Evolutionary conservation across 2,888 invertebrate species (phyloP), one percentile per base, ranked within the genome.

Genomic region (Dascillus cervinus): DNA sequence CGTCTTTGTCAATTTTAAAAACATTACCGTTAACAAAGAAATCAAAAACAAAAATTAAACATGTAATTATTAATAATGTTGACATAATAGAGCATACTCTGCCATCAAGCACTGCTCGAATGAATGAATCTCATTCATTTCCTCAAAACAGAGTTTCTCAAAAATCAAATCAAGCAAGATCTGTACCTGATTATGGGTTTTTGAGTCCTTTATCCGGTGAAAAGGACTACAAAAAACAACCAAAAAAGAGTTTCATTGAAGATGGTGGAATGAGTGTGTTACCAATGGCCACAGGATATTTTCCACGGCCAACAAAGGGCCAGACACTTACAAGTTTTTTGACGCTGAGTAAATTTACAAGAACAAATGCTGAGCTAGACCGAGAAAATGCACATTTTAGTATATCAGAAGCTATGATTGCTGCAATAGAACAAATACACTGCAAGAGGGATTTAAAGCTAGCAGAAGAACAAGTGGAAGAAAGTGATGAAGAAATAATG

Each of bases 361-460:
- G 77, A 38, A 69, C 75, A 11, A 81, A 81, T 52, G 86, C 84
- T 1, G 84, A 85, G 52, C 64, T 87, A 34, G 87, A 87, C 52
- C 66, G 86, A 53, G 88, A 89, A 65, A 88, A 88, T 65, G 86
- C 87, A 1, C 88, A 89, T 65, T 88, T 89, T 59, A 79, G 77
- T 52, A 79, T 88, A 39, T 84, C 82, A 2, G 88, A 89, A 62
- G 85, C 85, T 0, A 75, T 88, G 54, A 88, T 88, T 41, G 76
- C 84, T 4, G 86, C 84, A 8, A 82, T 87, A 43, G 87, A 87
- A 55, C 77, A 79, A 52, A 71, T 80, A 4, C 77, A 78, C 54
- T 80, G 77, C 55, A 73, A 72, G 26, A 64, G 66, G 22, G 64
- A 70, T 40, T 60, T 69, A 32, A 62, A 65, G 32, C 43, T 69